A percentile compares a stretch with the other conserved stretches of the same genome.
These are phyloP conservation scores for Chitala chitala DNA, from an alignment of 2,113 vertebrate genomes.

Conservation along the genomic window DNA sequence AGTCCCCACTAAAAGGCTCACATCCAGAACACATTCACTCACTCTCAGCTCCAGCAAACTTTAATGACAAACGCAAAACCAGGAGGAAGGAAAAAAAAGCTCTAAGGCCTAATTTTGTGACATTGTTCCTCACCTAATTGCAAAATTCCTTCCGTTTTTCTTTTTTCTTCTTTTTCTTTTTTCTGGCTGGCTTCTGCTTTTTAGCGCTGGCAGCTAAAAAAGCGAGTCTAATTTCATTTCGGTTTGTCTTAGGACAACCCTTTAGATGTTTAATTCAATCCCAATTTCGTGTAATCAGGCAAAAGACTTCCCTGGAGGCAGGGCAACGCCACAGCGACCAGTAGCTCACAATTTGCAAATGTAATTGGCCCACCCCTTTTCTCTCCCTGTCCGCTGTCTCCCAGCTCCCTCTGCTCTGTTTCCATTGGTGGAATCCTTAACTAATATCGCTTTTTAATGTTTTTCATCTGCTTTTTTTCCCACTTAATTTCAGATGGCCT, in stretches of 20 bases:
- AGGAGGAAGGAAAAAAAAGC: slow-evolving; percentile 43
- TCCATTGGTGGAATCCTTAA: slow-evolving; percentile 77
- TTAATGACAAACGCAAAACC: slow-evolving; percentile 34
- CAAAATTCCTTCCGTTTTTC: slow-evolving; percentile 52
- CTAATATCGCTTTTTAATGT: slow-evolving; percentile 80
- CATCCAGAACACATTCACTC: not conserved
- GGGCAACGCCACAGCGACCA: slow-evolving; percentile 75
- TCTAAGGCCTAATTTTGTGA: slow-evolving; percentile 68
- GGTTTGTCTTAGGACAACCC: slow-evolving; percentile 87
- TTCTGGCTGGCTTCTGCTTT: slow-evolving; percentile 47
- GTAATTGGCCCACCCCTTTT: slow-evolving; percentile 87
- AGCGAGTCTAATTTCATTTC: slow-evolving; percentile 89
- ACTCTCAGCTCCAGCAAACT: slow-evolving; percentile 26
- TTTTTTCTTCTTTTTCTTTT: slow-evolving; percentile 20
- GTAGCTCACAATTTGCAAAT: slow-evolving; percentile 83
- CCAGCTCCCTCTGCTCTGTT: slow-evolving; percentile 34
- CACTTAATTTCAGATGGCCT: slow-evolving; percentile 57
- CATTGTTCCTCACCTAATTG: slow-evolving; percentile 64
- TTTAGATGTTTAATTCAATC: slow-evolving; percentile 99
- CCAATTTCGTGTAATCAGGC: slow-evolving; percentile 97
- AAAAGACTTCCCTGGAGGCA: slow-evolving; percentile 90
- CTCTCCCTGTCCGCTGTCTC: slow-evolving; percentile 29
- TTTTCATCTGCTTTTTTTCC: slow-evolving; percentile 66
- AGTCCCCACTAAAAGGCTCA: not conserved
- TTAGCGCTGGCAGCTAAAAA: slow-evolving; percentile 66